A percentile compares a stretch with the other conserved stretches of the same genome.
phyloP scores from a whole-genome alignment of 1,140 invertebrate genomes.

The Cydia splendana region DNA sequence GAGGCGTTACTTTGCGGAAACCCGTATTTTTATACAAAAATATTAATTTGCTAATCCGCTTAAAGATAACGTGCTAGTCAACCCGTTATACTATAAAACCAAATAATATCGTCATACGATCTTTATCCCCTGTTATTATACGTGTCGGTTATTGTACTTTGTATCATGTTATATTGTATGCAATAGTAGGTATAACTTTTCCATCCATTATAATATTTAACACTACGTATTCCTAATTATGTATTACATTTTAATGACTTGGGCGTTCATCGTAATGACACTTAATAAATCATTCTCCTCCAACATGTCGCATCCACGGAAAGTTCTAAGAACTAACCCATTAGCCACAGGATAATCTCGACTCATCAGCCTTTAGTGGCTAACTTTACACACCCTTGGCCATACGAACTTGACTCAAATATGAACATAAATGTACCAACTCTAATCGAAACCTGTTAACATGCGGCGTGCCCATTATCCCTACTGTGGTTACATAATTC shows the following conservation, averaged over 20 bases:
- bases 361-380: constrained; percentile 11
- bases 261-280: not conserved
- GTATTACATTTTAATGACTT: not conserved
- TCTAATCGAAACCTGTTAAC: constrained; percentile 27
- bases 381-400: not conserved
- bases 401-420: constrained; percentile 26
- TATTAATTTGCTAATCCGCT: too few species aligned
- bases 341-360: constrained; percentile 6
- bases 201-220: not conserved
- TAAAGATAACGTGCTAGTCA: too few species aligned
- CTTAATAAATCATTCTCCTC: not conserved
- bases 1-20: too few species aligned
- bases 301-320: not conserved
- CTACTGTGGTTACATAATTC: not conserved
- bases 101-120: too few species aligned
- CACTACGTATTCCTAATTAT: not conserved
- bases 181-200: too few species aligned
- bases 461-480: constrained; percentile 14
- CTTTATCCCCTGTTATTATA: too few species aligned
- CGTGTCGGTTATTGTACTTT: too few species aligned
- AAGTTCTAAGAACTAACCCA: constrained; percentile 14
- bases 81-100: too few species aligned
- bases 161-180: too few species aligned
- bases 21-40: too few species aligned
- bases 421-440: constrained; percentile 29